Conservation (phyloP, 2,113 vertebrate genomes). For the Anolis carolinensis region DNA sequence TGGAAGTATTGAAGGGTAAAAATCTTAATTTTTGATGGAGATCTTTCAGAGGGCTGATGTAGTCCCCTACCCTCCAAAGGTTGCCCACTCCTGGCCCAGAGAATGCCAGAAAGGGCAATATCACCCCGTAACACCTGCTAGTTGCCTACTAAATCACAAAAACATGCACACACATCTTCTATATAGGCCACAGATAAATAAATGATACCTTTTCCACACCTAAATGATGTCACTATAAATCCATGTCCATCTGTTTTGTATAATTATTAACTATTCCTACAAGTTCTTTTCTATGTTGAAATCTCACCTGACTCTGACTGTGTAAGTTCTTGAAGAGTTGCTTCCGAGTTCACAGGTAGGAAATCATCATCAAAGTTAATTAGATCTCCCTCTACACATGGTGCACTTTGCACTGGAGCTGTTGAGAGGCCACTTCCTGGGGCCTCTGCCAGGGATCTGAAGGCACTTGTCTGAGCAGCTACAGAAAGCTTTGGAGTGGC, state of each 20-base stretch:
- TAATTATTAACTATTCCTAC: background rate
- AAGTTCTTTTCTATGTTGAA: background rate
- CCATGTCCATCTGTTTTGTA: constrained; percentile 11
- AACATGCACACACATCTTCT: background rate
- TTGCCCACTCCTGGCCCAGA: background rate
- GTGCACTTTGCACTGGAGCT: constrained; percentile 58
- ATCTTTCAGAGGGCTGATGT: too few species aligned
- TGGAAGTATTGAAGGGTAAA: background rate
- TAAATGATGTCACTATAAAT: background rate
- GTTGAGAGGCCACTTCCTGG: constrained; percentile 40
- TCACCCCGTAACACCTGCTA: too few species aligned
- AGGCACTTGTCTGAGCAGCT: constrained; percentile 71
- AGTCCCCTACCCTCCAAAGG: background rate
- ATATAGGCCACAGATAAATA: background rate
- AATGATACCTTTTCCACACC: background rate
- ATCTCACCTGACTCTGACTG: constrained; percentile 76
- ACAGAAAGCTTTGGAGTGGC: constrained; percentile 67
- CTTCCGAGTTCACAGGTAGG: constrained; percentile 60
- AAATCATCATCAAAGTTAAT: constrained; percentile 84
- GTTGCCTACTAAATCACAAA: too few species aligned
- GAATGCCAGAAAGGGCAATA: too few species aligned
- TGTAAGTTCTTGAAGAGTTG: constrained; percentile 54
- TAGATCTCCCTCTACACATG: constrained; percentile 74
- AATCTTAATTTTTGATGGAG: too few species aligned
- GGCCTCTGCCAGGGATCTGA: constrained; percentile 68